Percentiles rank a stretch among this genome's conserved stretches.
These are phyloP conservation scores for Vidua macroura DNA, from an alignment of 2,113 vertebrate genomes.

Conservation along the genomic window DNA sequence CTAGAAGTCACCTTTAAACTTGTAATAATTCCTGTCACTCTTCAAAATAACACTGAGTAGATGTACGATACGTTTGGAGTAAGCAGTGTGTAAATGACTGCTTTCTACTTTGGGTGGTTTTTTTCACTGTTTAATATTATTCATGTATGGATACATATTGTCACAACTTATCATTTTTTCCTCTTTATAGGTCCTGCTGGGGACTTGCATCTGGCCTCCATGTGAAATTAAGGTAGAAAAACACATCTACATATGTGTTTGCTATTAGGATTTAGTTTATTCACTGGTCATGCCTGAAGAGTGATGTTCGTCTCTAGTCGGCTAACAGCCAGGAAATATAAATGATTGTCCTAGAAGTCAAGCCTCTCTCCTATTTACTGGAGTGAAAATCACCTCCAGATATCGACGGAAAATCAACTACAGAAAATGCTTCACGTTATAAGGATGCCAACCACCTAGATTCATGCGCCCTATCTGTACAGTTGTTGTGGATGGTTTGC, in stretches of 20 bases:
- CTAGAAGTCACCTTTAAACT: background rate
- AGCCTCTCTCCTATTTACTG: slow-evolving; percentile 79
- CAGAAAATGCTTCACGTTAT: slow-evolving; percentile 81
- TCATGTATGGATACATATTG: slow-evolving; percentile 37
- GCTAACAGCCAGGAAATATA: slow-evolving; percentile 81
- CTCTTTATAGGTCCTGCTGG: slow-evolving; percentile 84
- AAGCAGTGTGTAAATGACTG: slow-evolving; percentile 26
- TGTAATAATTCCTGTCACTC: background rate
- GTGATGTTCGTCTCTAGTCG: slow-evolving; percentile 77
- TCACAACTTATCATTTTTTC: slow-evolving; percentile 49
- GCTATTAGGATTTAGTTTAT: slow-evolving; percentile 78
- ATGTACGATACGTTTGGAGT: background rate
- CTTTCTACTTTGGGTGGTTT: background rate
- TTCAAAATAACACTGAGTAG: background rate
- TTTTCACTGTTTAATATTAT: slow-evolving; percentile 27
- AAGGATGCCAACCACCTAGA: slow-evolving; percentile 90
- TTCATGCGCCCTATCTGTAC: slow-evolving; percentile 92
- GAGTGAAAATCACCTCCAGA: slow-evolving; percentile 86
- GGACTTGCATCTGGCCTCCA: slow-evolving; percentile 82
- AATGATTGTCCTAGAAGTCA: slow-evolving; percentile 86
- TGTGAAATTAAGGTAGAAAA: slow-evolving; percentile 85
- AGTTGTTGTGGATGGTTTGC: slow-evolving; percentile 90
- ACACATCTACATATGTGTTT: slow-evolving; percentile 77
- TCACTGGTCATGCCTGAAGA: slow-evolving; percentile 87
- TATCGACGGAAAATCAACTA: slow-evolving; percentile 73